A percentile compares a stretch with the other conserved stretches of the same genome.
Evolutionary conservation across 1,140 invertebrate species (phyloP).

Genomic region (Drosophila bocki): DNA sequence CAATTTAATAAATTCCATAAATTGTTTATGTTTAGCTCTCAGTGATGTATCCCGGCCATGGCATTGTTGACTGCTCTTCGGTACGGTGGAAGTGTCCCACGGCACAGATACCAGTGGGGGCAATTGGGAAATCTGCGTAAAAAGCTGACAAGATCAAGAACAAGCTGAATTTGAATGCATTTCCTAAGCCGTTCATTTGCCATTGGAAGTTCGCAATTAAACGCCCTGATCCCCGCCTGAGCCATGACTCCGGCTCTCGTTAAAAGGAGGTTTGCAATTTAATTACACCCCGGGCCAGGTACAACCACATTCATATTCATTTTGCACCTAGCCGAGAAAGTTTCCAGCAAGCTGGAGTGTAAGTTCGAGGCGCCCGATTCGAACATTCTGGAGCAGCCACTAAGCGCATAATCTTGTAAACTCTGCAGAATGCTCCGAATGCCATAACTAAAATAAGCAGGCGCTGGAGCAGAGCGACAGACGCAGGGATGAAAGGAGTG

Average conservation of each 20-base stretch:
- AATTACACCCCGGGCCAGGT: conserved; percentile 63
- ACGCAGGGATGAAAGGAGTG: conserved; percentile 1
- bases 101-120: neutral
- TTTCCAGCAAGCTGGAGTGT: conserved; percentile 48
- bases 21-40: conserved; percentile 61
- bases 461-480: conserved; percentile 29
- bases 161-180: neutral
- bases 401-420: conserved; percentile 83
- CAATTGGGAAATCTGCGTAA: conserved; percentile 12
- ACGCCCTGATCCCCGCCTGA: neutral
- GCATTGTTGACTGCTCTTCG: conserved; percentile 32
- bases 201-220: conserved; percentile 19
- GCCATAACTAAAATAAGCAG: conserved; percentile 82
- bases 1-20: conserved; percentile 80
- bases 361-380: conserved; percentile 58
- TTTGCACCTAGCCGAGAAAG: conserved; percentile 65
- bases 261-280: conserved; percentile 57
- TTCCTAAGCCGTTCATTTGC: conserved; percentile 26
- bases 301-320: conserved; percentile 51
- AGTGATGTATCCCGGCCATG: conserved; percentile 28
- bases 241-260: conserved; percentile 7
- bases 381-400: conserved; percentile 57
- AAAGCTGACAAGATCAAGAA: neutral
- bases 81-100: neutral
- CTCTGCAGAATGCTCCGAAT: conserved; percentile 77